phyloP scores from a whole-genome alignment of 2,113 vertebrate genomes.

The Hippopotamus amphibius region DNA sequence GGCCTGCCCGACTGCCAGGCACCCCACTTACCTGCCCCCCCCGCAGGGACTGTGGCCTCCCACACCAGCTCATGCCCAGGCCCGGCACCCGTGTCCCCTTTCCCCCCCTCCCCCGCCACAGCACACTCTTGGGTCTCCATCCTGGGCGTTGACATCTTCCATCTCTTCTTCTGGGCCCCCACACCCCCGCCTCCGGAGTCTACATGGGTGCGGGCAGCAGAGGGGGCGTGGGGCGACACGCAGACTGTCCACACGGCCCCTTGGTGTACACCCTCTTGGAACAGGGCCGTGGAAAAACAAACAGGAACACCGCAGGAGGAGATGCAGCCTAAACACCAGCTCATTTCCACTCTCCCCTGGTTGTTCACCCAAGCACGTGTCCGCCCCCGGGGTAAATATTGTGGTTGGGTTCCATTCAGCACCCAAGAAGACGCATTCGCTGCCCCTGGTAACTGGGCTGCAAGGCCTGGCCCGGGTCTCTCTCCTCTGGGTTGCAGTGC shows the following conservation, averaged over 20 bases:
- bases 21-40: neutral
- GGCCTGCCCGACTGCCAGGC: neutral
- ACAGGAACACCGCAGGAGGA: constrained; percentile 28
- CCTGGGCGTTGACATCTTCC: neutral
- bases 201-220: neutral
- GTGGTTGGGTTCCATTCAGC: constrained; percentile 26
- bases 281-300: constrained; percentile 72
- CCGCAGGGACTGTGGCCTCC: neutral
- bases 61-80: neutral
- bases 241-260: neutral
- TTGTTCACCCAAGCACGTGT: neutral
- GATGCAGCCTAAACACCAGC: neutral
- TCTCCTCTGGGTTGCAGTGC: constrained; percentile 52
- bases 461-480: neutral
- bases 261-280: neutral
- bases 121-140: neutral
- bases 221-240: neutral
- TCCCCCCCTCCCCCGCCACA: neutral
- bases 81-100: neutral
- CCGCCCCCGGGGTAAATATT: neutral
- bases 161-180: neutral
- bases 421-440: neutral
- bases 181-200: neutral
- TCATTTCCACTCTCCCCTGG: neutral
- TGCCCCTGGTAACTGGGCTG: constrained; percentile 49